Evolutionary conservation across 2,113 vertebrate genomes (phyloP), one percentile per base, ranked within the genome.

Genomic region (Theropithecus gelada): DNA sequence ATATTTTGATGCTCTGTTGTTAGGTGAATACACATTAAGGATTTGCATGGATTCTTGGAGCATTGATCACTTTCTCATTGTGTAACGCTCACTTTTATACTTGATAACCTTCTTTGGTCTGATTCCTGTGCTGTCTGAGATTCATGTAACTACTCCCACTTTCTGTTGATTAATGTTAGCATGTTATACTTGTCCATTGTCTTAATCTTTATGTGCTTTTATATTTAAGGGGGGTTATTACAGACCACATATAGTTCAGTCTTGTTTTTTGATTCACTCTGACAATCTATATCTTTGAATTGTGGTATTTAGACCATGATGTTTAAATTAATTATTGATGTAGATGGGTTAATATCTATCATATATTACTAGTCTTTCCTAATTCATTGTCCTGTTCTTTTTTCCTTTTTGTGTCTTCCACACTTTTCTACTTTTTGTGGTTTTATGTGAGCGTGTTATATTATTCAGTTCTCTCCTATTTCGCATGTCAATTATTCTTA

Each of bases 141-240:
- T 50, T 50, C n/a, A n/a, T 20, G 25, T 0, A 52, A 38, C 5
- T 25, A 20, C 3, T 66, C 1, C 1, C 6, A 13, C 20, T 78
- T 45, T 59, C 38, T 70, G 40, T 55, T 57, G 13, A 68, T 55
- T 43, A 64, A 45, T 48, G 11, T 45, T n/a, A 20, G 30, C 23
- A 23, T 80, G n/a, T 40, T 35, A 45, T 22, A 6, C 32, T 57
- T 32, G 5, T 35, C 16, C 50, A 43, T 40, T 57, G 52, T 3
- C 2, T 59, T 57, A 43, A 27, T 30, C 10, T 38, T 6, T 22
- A 10, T 17, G n/a, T 27, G 1, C 14, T 18, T 38, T 70, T 9
- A 7, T 45, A 16, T 8, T 27, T 70, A 57, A 32, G 9, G 32
- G 11, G 18, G 3, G 4, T 55, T 70, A 8, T 68, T 72, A 22